phyloP scores from a whole-genome alignment of 2,888 invertebrate species.

The Cheilosia pagana region DNA sequence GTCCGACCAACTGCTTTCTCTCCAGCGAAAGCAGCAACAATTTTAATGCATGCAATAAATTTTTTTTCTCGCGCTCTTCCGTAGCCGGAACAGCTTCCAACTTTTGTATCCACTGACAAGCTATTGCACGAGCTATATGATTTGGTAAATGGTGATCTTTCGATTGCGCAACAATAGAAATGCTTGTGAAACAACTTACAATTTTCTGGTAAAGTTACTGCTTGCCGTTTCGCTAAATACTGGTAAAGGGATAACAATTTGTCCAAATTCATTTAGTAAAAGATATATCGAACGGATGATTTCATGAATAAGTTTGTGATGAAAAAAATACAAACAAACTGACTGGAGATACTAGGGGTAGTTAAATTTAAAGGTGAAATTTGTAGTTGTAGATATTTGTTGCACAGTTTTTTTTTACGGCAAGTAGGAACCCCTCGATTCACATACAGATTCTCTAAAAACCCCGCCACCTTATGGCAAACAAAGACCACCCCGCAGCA shows the following conservation, averaged over 20 bases:
- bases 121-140: conserved; percentile 60
- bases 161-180: not conserved
- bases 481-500: too few species aligned
- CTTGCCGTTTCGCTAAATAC: conserved; percentile 63
- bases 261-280: conserved; percentile 54
- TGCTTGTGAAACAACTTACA: conserved; percentile 24
- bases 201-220: conserved; percentile 48
- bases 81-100: conserved; percentile 44
- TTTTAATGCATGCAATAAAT: conserved; percentile 81
- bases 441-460: too few species aligned
- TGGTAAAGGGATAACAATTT: conserved; percentile 56
- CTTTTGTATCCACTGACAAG: conserved; percentile 74
- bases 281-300: conserved; percentile 49
- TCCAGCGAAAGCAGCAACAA: conserved; percentile 83
- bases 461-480: too few species aligned
- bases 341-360: conserved; percentile 28
- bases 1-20: conserved; percentile 81
- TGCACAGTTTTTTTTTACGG: too few species aligned
- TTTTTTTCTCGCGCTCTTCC: conserved; percentile 23
- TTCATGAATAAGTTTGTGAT: not conserved
- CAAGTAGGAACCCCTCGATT: too few species aligned
- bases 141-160: not conserved
- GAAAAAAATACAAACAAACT: conserved; percentile 2
- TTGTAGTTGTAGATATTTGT: not conserved
- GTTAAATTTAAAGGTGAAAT: not conserved